Base-by-base conservation (phyloP, 30 jellyfish, hydroid and myxozoan species). In the Clytia hemisphaerica region DNA sequence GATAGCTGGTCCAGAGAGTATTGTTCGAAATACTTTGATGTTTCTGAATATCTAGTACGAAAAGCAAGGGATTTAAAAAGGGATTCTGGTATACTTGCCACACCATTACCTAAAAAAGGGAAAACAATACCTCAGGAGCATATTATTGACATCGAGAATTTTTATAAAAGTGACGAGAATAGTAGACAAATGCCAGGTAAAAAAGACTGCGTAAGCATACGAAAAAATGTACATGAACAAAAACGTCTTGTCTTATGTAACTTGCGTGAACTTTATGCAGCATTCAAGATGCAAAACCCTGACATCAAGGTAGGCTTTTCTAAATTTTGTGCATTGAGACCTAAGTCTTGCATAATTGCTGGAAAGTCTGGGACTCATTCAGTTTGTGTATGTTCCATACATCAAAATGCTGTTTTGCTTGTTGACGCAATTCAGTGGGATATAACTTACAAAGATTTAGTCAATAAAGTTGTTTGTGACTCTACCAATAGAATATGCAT, bases 341-440 rank as follows among this genome's bases (percentile, higher is more conserved):
- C 93, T 6, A 83, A 83, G 46, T 76, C 88, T 87, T 76, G 95
- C 67, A 58, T 76, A 10, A 22, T 68, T 26, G 93, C 77, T 45
- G 86, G 93, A 19, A 31, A 73, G 19, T 74, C 79, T 7, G 93
- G 95, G 21, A 83, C 95, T 24, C 95, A 83, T 48, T 76, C 88
- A 45, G 95, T 76, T 49, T 83, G 95, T 54, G 93, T 76, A 40
- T 83, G 95, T 37, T 76, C 93, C 32, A 32, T 70, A 25, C 93
- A 83, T 49, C 79, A 82, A 65, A 75, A 73, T 58, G 50, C 59
- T 47, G 61, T 25, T 31, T 62, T 74, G 69, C 36, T 66, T 58
- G 71, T 83, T 26, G 46, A 24, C 22, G 71, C 78, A 25, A 42
- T 76, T 22, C 25, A 45, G 28, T 35, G 38, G 44, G 68, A 54